Base-by-base conservation (phyloP, 2,888 invertebrate species). In the Nymphalis polychloros region DNA sequence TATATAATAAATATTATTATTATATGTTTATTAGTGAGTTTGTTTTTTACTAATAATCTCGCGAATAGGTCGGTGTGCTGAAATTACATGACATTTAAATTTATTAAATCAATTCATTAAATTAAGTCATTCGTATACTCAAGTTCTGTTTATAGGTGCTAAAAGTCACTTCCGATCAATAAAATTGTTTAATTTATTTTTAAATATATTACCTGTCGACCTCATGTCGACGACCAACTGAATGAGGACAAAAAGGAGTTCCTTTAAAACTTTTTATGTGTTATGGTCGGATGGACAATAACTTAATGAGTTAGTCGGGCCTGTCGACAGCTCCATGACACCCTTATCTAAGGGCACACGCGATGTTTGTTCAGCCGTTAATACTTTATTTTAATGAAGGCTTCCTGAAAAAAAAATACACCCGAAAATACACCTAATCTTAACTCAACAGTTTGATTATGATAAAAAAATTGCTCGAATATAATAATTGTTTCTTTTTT, bases 241-340 rank as follows among this genome's bases (percentile, higher is more conserved):
- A 59, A 71, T 47, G 69, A 59, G 46, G 59, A 64, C 50, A 69
- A 72, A 71, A 65, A 64, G 64, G 67, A 55, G 27, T 64, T 67
- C 64, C 64, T 63, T 70, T 63, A 59, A 72, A 72, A 64, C 70
- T 76, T 77, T 86, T 86, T 82, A 83, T 84, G 71, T 76, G 78
- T 78, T 78, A 79, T 79, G 81, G 84, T 82, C 78, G 86, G 85
- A 81, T 85, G 85, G 82, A 86, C 89, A 90, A 89, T 89, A 86
- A 89, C 86, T 86, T 90, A 90, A 90, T 86, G 87, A 85, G 80
- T 81, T 83, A 85, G 85, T 84, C 81, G 82, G 79, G 81, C 55
- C 75, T 81, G 88, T 84, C 86, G 87, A 87, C 89, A 85, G 86
- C 83, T 84, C 88, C 85, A 86, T 89, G 89, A 90, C 89, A 87